A percentile compares a stretch with the other conserved stretches of the same genome.
These are phyloP conservation scores for Nibea coibor DNA, from an alignment of 2,113 vertebrate genomes.

Conservation along the genomic window DNA sequence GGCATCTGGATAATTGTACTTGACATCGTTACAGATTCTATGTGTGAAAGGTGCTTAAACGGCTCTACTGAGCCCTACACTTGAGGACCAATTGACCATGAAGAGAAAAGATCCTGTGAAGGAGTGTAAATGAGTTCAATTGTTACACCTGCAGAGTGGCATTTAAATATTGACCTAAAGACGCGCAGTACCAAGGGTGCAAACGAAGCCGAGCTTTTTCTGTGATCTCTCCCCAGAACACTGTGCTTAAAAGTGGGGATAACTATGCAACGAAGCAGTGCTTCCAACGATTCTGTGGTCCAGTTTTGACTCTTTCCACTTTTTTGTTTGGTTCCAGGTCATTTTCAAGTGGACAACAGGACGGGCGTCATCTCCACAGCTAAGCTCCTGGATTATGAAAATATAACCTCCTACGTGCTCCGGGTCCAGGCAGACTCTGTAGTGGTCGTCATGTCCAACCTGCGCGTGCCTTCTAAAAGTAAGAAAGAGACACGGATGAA, in stretches of 20 bases:
- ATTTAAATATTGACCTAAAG: background rate
- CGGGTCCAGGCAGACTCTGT: constrained; percentile 92
- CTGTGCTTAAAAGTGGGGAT: background rate
- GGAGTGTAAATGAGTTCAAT: background rate
- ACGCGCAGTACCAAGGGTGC: background rate
- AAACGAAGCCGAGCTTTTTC: background rate
- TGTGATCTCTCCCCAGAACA: background rate
- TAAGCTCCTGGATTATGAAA: constrained; percentile 90
- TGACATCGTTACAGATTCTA: background rate
- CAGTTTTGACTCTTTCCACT: background rate
- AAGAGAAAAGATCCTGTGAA: background rate
- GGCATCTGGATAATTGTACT: background rate
- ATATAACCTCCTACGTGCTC: constrained; percentile 85
- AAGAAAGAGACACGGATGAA: constrained; percentile 65
- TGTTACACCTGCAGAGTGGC: background rate
- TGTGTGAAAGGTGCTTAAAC: background rate
- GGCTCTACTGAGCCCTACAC: background rate
- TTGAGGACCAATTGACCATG: background rate
- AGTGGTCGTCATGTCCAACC: constrained; percentile 86
- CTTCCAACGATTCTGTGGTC: background rate
- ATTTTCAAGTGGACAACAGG: constrained; percentile 88
- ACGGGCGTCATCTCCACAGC: constrained; percentile 89
- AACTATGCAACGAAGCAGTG: background rate
- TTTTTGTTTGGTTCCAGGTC: constrained; percentile 77
- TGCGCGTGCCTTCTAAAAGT: constrained; percentile 92